phyloP scores from a whole-genome alignment of 92 coral and sea anemone genomes.

The Zoanthus solanderi region DNA sequence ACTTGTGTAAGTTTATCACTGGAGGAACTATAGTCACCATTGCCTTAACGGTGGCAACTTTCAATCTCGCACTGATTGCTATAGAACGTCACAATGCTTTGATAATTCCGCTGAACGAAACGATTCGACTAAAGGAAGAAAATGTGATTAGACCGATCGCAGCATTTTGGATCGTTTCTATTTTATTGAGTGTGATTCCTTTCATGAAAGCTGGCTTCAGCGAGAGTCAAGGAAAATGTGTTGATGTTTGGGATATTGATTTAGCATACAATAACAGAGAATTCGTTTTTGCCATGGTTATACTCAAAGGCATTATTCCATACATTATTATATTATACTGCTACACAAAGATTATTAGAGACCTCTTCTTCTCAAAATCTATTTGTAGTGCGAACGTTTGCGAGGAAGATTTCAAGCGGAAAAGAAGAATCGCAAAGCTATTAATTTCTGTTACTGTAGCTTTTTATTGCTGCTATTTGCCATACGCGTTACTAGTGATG shows the following conservation, averaged over 20 bases:
- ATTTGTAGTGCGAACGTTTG: neutral
- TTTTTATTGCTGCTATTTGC: constrained; percentile 8
- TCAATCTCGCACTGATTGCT: neutral
- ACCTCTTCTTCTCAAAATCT: constrained; percentile 1
- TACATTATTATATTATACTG: neutral
- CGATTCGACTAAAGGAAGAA: neutral
- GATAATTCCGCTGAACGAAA: constrained; percentile 4
- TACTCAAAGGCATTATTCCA: neutral
- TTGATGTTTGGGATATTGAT: neutral
- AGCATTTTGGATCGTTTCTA: constrained; percentile 1
- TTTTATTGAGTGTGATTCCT: neutral
- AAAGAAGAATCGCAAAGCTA: neutral
- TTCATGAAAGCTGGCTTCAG: neutral
- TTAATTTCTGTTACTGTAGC: neutral
- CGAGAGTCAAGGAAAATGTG: neutral
- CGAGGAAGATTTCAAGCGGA: neutral
- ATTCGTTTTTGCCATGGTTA: neutral
- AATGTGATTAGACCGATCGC: neutral
- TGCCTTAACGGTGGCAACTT: constrained; percentile 1
- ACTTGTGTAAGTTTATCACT: neutral
- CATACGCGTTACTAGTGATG: neutral
- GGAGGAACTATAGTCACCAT: neutral
- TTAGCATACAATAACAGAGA: neutral
- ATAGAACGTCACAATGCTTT: neutral
- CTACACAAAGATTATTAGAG: neutral